Base-by-base conservation (phyloP, 1,140 invertebrate species). In the Drosophila subpulchrella region DNA sequence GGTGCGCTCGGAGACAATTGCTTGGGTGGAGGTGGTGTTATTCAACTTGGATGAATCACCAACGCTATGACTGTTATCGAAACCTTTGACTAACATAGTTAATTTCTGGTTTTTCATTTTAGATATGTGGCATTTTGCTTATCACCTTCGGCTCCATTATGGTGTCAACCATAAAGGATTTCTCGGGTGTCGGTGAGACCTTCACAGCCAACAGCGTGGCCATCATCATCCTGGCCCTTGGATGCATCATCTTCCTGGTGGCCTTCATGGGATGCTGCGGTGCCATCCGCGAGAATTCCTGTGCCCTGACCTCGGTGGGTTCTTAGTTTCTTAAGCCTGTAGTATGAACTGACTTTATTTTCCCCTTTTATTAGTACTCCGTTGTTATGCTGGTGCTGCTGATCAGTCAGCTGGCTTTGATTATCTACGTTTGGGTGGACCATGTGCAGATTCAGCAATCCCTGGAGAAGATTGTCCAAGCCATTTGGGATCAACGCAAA, bases 231-330 rank as follows among this genome's bases (percentile, higher is more conserved):
- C 95, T 97, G 74, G 91, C 96, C 41, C 91, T 96, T 67, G 97
- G 97, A 0, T 93, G 94, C 11, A 91, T 96, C 34, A 95, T 97
- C 62, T 97, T 97, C 80, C 59, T 96, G 13, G 95, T 97, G 42
- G 94, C 96, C 1, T 97, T 97, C 93, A 95, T 97, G 84, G 97
- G 97, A 75, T 97, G 97, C 92, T 97, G 96, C 79, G 97, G 97
- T 42, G 96, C 97, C 3, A 95, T 97, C 61, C 94, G 95, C 61
- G 96, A 97, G 91, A 96, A 95, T 77, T 94, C 95, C 67, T 97
- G 96, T 92, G 97, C 96, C 94, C 93, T 96, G 13, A 94, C 96
- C 77, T 96, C 95, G 79, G 96, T 97, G 93, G 93, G 93, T 93
- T 34, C 17, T 17, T 42, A 4, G 4, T 2, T 3, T 6, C 0